Conservation (phyloP, 2,797 vertebrate genomes). For the Oreortyx pictus region DNA sequence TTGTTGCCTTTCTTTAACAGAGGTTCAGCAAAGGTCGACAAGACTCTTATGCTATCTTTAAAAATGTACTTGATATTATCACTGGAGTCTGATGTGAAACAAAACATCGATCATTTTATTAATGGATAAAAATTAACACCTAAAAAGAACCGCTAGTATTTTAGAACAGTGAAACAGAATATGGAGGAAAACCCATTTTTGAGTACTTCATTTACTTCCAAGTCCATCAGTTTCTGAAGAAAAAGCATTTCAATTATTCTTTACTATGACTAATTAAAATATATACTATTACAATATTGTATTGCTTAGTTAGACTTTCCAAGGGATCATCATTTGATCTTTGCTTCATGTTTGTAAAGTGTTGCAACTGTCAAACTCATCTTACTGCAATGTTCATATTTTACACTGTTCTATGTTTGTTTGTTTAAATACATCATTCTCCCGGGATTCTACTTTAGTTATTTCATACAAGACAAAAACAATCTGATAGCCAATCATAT, state of each 20-base stretch:
- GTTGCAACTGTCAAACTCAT: background rate
- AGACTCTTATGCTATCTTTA: background rate
- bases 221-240: background rate
- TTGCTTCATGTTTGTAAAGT: conserved; percentile 5
- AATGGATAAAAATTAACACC: background rate
- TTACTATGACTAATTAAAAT: background rate
- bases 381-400: background rate
- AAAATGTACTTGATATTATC: background rate
- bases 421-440: conserved; percentile 22
- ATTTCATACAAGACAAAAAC: conserved; percentile 10
- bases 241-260: background rate
- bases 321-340: background rate
- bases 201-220: background rate
- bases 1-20: background rate
- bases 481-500: conserved; percentile 13
- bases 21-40: background rate
- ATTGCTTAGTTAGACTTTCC: background rate
- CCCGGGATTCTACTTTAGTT: background rate
- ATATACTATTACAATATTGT: background rate
- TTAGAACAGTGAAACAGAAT: background rate
- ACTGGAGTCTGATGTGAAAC: background rate
- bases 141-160: background rate
- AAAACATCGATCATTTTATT: background rate
- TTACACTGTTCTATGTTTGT: conserved; percentile 16
- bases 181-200: rapidly evolving